Conservation (phyloP, 2,888 invertebrate genomes). For the Onthophagus sagittarius region DNA sequence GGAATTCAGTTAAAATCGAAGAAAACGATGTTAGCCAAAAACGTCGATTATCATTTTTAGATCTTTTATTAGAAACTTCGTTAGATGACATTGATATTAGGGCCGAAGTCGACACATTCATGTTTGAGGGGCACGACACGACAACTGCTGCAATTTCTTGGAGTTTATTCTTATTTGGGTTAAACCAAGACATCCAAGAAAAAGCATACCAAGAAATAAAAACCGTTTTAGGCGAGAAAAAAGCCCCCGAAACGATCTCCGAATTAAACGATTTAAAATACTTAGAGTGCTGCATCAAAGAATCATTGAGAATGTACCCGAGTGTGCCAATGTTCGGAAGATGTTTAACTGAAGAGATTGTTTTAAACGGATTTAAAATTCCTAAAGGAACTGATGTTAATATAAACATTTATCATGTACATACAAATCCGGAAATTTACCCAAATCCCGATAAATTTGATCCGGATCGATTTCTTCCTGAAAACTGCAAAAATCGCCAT, state of each 20-base stretch:
- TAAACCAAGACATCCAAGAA: slow-evolving; percentile 38
- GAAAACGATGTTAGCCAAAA: neutral
- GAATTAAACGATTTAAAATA: slow-evolving; percentile 62
- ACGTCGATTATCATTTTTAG: slow-evolving; percentile 13
- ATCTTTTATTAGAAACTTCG: slow-evolving; percentile 14
- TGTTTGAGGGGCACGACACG: slow-evolving; percentile 41
- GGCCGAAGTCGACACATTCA: slow-evolving; percentile 41
- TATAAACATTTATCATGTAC: slow-evolving; percentile 15
- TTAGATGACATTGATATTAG: slow-evolving; percentile 35
- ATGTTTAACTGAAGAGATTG: slow-evolving; percentile 53
- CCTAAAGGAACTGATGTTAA: slow-evolving; percentile 14
- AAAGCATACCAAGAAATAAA: slow-evolving; percentile 51
- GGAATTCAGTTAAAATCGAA: neutral
- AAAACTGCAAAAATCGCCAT: slow-evolving; percentile 17
- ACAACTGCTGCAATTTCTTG: slow-evolving; percentile 39
- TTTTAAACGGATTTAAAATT: slow-evolving; percentile 27
- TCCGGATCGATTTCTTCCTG: slow-evolving; percentile 20
- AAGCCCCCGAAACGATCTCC: slow-evolving; percentile 47
- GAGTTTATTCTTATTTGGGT: slow-evolving; percentile 36
- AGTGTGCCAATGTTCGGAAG: slow-evolving; percentile 65
- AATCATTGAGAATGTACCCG: slow-evolving; percentile 62
- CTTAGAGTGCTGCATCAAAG: slow-evolving; percentile 67
- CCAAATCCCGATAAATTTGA: slow-evolving; percentile 18
- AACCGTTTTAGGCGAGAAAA: slow-evolving; percentile 47
- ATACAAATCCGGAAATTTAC: slow-evolving; percentile 13